Evolutionary conservation across 1,140 invertebrate species (phyloP).

Genomic region (Achroia grisella): DNA sequence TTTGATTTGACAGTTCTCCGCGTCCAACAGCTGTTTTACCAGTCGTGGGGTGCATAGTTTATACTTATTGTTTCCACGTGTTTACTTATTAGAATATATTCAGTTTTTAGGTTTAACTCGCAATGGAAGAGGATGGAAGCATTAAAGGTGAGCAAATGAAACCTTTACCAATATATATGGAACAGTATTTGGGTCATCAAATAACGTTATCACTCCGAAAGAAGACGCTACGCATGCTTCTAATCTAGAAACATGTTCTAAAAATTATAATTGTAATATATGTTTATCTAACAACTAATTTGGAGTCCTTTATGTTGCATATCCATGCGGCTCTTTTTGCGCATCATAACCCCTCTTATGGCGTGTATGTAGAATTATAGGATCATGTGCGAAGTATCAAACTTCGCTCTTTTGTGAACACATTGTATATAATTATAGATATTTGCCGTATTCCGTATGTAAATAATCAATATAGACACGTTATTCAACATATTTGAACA

Average conservation of each 20-base stretch:
- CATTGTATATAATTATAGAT: too few species aligned
- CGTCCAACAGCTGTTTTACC: slow-evolving; percentile 63
- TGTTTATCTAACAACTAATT: too few species aligned
- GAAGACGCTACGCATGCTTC: too few species aligned
- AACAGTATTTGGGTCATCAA: neutral
- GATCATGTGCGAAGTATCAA: too few species aligned
- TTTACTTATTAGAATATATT: slow-evolving; percentile 23
- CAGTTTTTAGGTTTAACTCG: slow-evolving; percentile 14
- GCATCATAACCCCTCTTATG: slow-evolving; percentile 4
- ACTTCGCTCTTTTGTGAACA: too few species aligned
- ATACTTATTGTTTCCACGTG: slow-evolving; percentile 46
- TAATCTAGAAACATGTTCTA: too few species aligned
- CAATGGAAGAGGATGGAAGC: slow-evolving; percentile 46
- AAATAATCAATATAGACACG: too few species aligned
- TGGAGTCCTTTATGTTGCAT: neutral
- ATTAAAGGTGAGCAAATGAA: slow-evolving; percentile 36
- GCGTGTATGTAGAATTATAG: too few species aligned
- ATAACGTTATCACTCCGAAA: neutral
- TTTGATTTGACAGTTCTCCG: slow-evolving; percentile 60
- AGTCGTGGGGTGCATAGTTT: slow-evolving; percentile 39
- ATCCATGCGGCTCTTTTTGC: slow-evolving; percentile 11
- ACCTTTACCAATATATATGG: neutral
- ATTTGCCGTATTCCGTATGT: too few species aligned
- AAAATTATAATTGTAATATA: too few species aligned
- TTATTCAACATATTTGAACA: too few species aligned